Percentiles rank a stretch among this genome's conserved stretches.
Evolutionary conservation across 2,888 invertebrate genomes (phyloP).

Genomic region (Mythimna ferrago): DNA sequence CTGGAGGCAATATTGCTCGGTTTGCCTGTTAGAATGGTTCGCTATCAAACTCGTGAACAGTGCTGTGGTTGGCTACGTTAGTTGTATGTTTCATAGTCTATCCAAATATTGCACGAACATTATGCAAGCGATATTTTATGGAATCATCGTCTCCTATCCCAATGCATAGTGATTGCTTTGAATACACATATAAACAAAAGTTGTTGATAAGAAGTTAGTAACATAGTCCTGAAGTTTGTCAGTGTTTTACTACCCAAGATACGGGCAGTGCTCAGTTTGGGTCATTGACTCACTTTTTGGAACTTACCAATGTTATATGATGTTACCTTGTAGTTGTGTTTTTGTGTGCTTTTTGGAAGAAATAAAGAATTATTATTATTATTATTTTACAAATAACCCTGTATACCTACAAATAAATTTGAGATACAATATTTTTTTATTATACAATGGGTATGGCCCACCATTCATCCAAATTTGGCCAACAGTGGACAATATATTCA

Average conservation of each 20-base stretch:
- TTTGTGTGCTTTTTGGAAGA: too few species aligned
- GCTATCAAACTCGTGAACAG: constrained; percentile 76
- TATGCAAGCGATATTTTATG: constrained; percentile 5
- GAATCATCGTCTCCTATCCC: not conserved
- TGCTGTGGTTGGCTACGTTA: constrained; percentile 71
- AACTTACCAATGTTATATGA: too few species aligned
- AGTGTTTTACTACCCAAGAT: too few species aligned
- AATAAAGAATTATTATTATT: too few species aligned
- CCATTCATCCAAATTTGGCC: too few species aligned
- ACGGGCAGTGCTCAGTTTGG: too few species aligned
- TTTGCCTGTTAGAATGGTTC: constrained; percentile 74
- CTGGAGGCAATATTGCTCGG: constrained; percentile 74
- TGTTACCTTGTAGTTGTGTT: too few species aligned
- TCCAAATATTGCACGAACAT: constrained; percentile 55
- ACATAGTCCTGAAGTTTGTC: too few species aligned
- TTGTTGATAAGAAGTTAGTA: too few species aligned
- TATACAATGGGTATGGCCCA: not conserved
- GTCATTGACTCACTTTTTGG: too few species aligned
- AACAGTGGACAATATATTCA: too few species aligned
- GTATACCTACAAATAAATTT: not conserved
- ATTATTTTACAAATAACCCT: too few species aligned
- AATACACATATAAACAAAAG: not conserved
- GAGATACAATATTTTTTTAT: not conserved
- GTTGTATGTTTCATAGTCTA: constrained; percentile 72
- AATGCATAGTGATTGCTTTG: constrained; percentile 2